These are phyloP conservation scores for Ophioninae sp. DNA, from an alignment of 2,888 invertebrate species.

Conservation along the genomic window DNA sequence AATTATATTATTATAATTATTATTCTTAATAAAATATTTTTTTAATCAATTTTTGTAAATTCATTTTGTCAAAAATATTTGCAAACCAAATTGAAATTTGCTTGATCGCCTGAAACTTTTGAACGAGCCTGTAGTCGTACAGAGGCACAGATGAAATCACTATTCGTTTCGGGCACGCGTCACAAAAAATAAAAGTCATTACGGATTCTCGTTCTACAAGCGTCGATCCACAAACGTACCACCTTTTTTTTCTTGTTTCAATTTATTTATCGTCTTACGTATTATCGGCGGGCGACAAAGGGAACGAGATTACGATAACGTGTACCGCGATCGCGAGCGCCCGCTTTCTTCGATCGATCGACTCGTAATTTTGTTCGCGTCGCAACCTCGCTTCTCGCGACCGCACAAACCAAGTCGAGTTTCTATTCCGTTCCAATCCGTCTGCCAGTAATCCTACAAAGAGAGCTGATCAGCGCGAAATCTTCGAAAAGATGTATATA, in stretches of 20 bases:
- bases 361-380: conserved; percentile 30
- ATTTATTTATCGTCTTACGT: conserved; percentile 22
- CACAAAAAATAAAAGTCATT: background rate
- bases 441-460: conserved; percentile 59
- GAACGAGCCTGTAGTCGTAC: background rate
- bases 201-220: background rate
- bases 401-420: conserved; percentile 74
- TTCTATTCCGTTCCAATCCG: conserved; percentile 61
- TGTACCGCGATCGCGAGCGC: background rate
- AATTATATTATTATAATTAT: no score
- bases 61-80: no score
- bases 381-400: conserved; percentile 61
- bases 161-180: conserved; percentile 36
- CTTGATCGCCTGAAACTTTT: no score
- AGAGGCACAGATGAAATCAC: conserved; percentile 15
- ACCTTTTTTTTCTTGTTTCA: background rate
- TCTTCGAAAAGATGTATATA: conserved; percentile 36
- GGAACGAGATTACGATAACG: background rate
- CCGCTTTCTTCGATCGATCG: conserved; percentile 10
- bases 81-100: no score
- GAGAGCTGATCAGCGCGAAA: conserved; percentile 61
- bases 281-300: conserved; percentile 4
- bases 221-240: conserved; percentile 12
- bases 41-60: no score
- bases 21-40: no score